Evolutionary conservation across 1,140 invertebrate species (phyloP).

Genomic region (Drosophila varians): DNA sequence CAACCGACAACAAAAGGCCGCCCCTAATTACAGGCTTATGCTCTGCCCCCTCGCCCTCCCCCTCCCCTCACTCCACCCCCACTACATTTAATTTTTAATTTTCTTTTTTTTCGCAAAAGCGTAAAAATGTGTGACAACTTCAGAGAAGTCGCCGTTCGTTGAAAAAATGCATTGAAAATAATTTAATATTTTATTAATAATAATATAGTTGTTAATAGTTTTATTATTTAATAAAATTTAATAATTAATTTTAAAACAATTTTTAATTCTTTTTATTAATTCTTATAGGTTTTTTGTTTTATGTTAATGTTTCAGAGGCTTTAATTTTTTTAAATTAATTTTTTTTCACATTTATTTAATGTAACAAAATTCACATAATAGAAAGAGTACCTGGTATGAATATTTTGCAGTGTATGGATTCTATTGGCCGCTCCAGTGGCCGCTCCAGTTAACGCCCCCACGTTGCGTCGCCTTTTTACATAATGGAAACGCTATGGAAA

Average conservation of each 20-base stretch:
- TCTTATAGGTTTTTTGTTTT: no score
- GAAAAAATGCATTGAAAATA: background rate
- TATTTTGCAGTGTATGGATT: background rate
- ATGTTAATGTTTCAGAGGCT: no score
- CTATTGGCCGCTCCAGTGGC: conserved; percentile 54
- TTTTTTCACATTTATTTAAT: background rate
- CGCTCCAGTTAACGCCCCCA: conserved; percentile 73
- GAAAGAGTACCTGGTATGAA: background rate
- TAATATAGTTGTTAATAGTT: no score
- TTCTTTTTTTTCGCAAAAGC: conserved; percentile 56
- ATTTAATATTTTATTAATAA: background rate
- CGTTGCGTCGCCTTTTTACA: conserved; percentile 73
- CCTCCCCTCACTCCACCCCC: background rate
- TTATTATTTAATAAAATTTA: background rate
- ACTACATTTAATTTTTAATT: conserved; percentile 21
- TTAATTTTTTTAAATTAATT: no score
- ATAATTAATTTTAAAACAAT: no score
- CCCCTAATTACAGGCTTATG: conserved; percentile 62
- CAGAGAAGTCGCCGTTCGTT: conserved; percentile 42
- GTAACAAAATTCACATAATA: background rate
- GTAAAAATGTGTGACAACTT: conserved; percentile 76
- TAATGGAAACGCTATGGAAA: conserved; percentile 53
- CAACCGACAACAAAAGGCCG: conserved; percentile 62
- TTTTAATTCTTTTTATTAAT: no score
- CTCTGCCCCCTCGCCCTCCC: background rate